Evolutionary conservation across 2,113 vertebrate genomes (phyloP).

Genomic region (Mixornis gularis): DNA sequence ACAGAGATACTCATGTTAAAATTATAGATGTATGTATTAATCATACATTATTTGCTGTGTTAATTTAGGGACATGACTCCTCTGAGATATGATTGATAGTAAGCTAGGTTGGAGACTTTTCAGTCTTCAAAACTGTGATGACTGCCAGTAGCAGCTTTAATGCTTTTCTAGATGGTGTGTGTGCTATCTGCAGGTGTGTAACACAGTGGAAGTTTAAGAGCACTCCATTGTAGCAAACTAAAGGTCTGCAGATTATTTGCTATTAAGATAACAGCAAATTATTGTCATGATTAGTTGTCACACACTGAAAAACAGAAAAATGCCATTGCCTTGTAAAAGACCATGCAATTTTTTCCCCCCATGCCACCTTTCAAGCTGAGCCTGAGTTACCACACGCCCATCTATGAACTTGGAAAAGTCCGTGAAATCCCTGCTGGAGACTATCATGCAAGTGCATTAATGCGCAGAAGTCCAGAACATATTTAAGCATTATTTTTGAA

Average conservation of each 20-base stretch:
- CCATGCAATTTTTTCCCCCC: background rate
- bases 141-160: background rate
- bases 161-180: background rate
- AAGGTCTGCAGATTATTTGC: background rate
- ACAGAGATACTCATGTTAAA: background rate
- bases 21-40: background rate
- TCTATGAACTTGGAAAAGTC: background rate
- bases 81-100: background rate
- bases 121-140: background rate
- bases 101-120: background rate
- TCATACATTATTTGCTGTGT: background rate
- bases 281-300: background rate
- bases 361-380: background rate
- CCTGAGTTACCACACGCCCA: background rate
- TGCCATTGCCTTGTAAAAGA: background rate
- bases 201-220: background rate
- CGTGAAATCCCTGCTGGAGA: background rate
- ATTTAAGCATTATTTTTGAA: background rate
- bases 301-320: background rate
- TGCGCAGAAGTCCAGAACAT: background rate
- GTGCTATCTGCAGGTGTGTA: accelerated
- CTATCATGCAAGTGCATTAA: background rate
- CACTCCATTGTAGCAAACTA: background rate
- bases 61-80: background rate
- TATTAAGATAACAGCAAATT: background rate